These are phyloP conservation scores for Archegozetes longisetosus DNA, from an alignment of 1,140 invertebrate species.

Conservation along the genomic window DNA sequence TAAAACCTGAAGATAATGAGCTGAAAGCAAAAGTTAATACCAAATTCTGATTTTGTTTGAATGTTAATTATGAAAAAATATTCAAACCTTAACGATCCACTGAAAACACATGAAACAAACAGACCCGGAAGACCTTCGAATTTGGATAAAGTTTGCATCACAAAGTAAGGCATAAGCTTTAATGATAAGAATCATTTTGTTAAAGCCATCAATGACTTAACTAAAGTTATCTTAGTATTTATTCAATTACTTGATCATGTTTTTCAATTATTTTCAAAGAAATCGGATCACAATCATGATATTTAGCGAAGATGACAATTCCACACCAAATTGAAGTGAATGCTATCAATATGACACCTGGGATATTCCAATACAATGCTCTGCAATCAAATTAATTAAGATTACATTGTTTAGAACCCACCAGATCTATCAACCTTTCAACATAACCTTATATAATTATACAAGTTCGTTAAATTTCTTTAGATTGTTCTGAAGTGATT, in stretches of 20 bases:
- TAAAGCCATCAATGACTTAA: too few species aligned
- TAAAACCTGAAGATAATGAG: constrained; percentile 16
- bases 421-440: too few species aligned
- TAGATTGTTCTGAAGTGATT: too few species aligned
- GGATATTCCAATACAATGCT: constrained; percentile 13
- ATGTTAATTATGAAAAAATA: neutral
- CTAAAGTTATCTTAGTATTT: neutral
- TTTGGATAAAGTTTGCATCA: constrained; percentile 21
- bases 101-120: constrained; percentile 26
- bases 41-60: neutral
- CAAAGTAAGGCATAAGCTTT: constrained; percentile 25
- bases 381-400: too few species aligned
- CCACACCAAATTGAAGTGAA: constrained; percentile 20
- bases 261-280: constrained; percentile 20
- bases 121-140: constrained; percentile 27
- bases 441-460: too few species aligned
- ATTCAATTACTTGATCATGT: constrained; percentile 22
- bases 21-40: neutral
- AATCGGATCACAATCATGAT: constrained; percentile 28
- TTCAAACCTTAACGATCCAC: constrained; percentile 19
- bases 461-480: too few species aligned
- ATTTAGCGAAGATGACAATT: constrained; percentile 27
- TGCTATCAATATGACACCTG: constrained; percentile 7
- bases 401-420: too few species aligned
- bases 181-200: too few species aligned